Evolutionary conservation across 2,888 invertebrate genomes (phyloP).

Genomic region (Philopedon plagiatum): DNA sequence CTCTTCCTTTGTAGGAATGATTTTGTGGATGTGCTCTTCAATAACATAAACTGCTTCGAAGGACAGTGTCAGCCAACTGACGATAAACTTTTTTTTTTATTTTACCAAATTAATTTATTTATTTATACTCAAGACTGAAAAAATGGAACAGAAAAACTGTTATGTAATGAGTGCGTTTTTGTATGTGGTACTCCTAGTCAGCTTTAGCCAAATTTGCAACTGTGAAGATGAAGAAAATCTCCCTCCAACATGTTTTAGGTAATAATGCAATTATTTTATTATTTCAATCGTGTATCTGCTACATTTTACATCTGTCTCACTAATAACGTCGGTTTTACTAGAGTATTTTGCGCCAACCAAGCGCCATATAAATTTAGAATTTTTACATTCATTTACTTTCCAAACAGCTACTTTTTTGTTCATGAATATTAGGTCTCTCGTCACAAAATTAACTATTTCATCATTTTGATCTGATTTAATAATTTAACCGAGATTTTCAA

Average conservation of each 20-base stretch:
- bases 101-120: constrained; percentile 22
- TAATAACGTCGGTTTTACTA: background rate
- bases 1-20: constrained; percentile 52
- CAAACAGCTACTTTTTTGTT: background rate
- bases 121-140: constrained; percentile 33
- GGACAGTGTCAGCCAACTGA: constrained; percentile 16
- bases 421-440: background rate
- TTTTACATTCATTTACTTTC: background rate
- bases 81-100: constrained; percentile 6
- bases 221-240: constrained; percentile 47
- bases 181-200: constrained; percentile 51
- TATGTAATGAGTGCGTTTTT: constrained; percentile 36
- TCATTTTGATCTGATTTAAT: constrained; percentile 16
- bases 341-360: background rate
- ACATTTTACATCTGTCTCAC: background rate
- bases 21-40: constrained; percentile 39
- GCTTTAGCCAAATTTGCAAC: constrained; percentile 45
- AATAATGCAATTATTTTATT: constrained; percentile 36
- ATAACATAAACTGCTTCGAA: constrained; percentile 33
- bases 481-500: background rate
- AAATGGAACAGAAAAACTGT: constrained; percentile 23
- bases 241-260: constrained; percentile 54
- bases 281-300: background rate
- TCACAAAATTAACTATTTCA: constrained; percentile 24
- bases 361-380: background rate